Base-by-base conservation (phyloP, 2,797 vertebrate genomes). In the Microctenopoma stevenorrisi region DNA sequence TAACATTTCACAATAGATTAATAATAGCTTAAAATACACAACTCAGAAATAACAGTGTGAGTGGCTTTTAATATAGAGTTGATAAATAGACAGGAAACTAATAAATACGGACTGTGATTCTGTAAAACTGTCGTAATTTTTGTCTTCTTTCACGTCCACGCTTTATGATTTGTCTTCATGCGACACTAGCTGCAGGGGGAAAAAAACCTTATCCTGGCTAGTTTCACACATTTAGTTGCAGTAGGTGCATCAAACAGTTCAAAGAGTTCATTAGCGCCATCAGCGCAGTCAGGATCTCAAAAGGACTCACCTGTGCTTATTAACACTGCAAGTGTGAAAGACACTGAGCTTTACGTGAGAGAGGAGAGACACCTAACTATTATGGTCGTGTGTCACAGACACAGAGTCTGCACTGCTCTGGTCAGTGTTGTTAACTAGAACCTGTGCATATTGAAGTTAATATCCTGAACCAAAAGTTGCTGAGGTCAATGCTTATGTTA, bases 141-240 rank as follows among this genome's bases (percentile, higher is more conserved):
- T 22, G 22, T 22, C 22, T 22, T 22, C 22, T 22, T 22, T 22
- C 22, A 22, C 22, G 22, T 54, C 47, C 30, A 38, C 52, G 18
- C 30, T 67, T 72, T 74, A 22, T 69, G 37, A 74, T 71, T 74
- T 64, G 38, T 7, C 13, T 62, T 69, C 56, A 55, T 74, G 38
- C 43, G 56, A 59, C 46, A 53, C 47, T 49, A 52, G 43, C 64
- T 15, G 72, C 58, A 64, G 38, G 49, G 59, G 7, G 2, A 22
- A 22, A 22, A 22, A 33, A 14, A 42, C 40, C 14, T 43, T 54
- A 35, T 62, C 53, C 62, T 26, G 47, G 51, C 46, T 46, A 64
- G 60, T 79, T 82, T 63, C 47, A 57, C 66, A 56, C 40, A 53
- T 66, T 72, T 28, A 30, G 30, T 6, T 33, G 7, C 30, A 46